Evolutionary conservation across 2,113 vertebrate genomes (phyloP).

Genomic region (Athene noctua): DNA sequence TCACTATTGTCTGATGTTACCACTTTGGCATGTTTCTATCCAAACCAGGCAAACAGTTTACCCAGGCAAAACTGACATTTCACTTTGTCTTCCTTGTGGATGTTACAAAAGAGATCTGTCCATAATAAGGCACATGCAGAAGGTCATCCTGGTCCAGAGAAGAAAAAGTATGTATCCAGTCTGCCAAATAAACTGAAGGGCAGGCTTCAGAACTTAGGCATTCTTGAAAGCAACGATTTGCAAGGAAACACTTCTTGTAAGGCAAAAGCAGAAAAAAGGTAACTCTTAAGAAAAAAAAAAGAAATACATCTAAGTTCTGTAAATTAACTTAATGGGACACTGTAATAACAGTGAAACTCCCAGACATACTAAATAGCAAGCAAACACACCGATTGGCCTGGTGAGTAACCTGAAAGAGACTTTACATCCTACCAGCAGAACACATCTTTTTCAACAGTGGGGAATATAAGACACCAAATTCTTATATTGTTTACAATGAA

Average conservation of each 20-base stretch:
- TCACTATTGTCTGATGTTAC: neutral
- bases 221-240: neutral
- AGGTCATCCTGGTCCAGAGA: neutral
- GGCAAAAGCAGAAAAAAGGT: neutral
- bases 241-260: neutral
- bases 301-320: neutral
- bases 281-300: neutral
- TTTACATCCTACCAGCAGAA: neutral
- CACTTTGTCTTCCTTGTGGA: neutral
- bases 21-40: neutral
- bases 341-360: neutral
- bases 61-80: neutral
- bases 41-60: neutral
- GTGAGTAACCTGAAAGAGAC: neutral
- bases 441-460: neutral
- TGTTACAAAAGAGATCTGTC: neutral
- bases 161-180: neutral
- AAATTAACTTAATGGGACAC: neutral
- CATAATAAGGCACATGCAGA: neutral
- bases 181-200: neutral
- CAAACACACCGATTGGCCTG: neutral
- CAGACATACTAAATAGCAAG: neutral
- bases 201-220: neutral
- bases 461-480: neutral
- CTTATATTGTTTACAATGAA: neutral